Evolutionary conservation across 2,113 vertebrate species (phyloP), one percentile per base, ranked within the genome.

Genomic region (Pelodiscus sinensis): DNA sequence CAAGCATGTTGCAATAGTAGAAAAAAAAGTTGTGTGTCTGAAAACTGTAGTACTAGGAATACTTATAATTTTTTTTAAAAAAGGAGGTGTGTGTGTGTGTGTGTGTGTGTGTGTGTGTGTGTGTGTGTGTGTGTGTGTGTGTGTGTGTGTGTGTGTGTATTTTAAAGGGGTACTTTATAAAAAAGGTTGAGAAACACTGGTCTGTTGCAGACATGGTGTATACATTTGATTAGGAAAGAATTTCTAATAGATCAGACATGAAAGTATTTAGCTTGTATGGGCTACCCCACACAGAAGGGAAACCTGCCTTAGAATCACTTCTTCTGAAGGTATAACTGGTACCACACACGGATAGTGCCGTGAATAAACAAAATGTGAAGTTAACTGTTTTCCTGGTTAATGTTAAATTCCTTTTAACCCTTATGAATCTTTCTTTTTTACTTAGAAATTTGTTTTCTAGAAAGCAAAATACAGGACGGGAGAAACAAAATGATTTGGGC

Each of bases 371-470:
- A 86, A 3, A 11, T 79, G 87, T 55, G n/a, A 86, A 56, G 75
- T 79, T 56, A 2, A 62, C 38, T 24, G 0, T 78, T 21, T 77
- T 84, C 85, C 31, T 50, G 38, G 12, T 77, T 24, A 77, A 77
- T 15, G 38, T 77, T 29, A 35, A 82, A 15, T 86, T 91, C 62
- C 6, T 77, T 91, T 6, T 62, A 71, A 82, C 57, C 25, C 54
- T 55, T 51, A 52, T 51, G 25, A 54, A 86, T 44, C 84, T 93
- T 88, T 88, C 82, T 92, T 94, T 92, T 95, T 87, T 5, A 12
- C 52, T 54, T 96, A 99, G 99, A 98, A 99, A 97, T 97, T 97
- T 99, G 95, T 99, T 99, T 98, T 96, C 98, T 96, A 98, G 98
- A 96, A 99, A 97, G 95, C 99, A 98, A 97, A 99, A 97, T 94